Conservation (phyloP, 2,888 invertebrate species). For the Romanomermis culicivorax region DNA sequence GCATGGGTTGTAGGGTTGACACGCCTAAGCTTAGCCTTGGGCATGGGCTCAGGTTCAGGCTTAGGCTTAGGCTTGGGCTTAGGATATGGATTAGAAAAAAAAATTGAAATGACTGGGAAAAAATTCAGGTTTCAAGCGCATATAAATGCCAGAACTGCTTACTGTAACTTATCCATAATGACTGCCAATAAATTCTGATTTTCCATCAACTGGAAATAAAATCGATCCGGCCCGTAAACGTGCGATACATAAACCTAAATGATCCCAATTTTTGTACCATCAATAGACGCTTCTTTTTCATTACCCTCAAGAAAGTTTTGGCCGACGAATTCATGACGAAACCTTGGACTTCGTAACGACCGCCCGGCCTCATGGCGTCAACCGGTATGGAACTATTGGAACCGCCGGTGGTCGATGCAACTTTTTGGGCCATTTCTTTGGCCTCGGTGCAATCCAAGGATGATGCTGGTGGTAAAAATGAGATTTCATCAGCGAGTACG, state of each 20-base stretch:
- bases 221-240: background rate
- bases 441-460: too few species aligned
- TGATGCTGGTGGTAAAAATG: too few species aligned
- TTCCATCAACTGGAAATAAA: slow-evolving; percentile 1
- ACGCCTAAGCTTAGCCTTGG: too few species aligned
- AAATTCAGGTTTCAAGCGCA: background rate
- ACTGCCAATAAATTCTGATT: background rate
- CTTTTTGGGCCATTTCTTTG: background rate
- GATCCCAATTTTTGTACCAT: too few species aligned
- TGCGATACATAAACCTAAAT: background rate
- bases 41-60: too few species aligned
- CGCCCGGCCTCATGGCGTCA: background rate
- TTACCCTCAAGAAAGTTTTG: slow-evolving; percentile 1
- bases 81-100: too few species aligned
- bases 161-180: background rate
- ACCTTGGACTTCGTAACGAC: background rate
- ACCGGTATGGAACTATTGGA: background rate
- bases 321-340: background rate
- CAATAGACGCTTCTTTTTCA: too few species aligned
- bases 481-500: too few species aligned
- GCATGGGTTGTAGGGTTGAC: too few species aligned
- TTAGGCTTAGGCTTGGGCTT: too few species aligned
- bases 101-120: background rate
- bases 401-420: background rate
- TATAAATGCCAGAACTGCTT: background rate